Percentiles rank a stretch among this genome's conserved stretches.
Evolutionary conservation across 1,140 invertebrate species (phyloP).

Genomic region (Sycophaga agraensis): DNA sequence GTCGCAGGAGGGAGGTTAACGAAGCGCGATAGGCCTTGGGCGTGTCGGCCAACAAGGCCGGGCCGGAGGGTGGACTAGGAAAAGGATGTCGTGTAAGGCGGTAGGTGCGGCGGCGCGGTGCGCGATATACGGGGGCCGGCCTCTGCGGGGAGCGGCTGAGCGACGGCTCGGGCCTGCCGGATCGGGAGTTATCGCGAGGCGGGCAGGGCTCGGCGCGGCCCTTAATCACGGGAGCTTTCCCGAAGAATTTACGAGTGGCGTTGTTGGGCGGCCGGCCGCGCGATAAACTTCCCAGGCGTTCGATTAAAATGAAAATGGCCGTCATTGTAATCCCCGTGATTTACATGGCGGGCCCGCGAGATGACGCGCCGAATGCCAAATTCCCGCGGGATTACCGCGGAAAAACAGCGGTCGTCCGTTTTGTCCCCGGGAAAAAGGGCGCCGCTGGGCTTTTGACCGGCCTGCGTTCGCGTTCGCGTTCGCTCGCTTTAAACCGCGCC

Average conservation of each 20-base stretch:
- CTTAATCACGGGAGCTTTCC: slow-evolving; percentile 6
- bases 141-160: no score
- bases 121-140: no score
- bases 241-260: slow-evolving; percentile 18
- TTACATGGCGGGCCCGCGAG: slow-evolving; percentile 26
- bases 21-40: no score
- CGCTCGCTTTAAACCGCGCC: neutral
- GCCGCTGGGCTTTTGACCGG: neutral
- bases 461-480: neutral
- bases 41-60: no score
- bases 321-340: slow-evolving; percentile 26
- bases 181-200: no score
- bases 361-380: slow-evolving; percentile 19
- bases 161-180: no score
- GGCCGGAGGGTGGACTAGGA: no score
- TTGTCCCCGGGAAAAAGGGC: neutral
- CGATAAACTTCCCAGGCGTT: slow-evolving; percentile 15
- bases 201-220: neutral
- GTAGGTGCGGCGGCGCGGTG: no score
- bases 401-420: slow-evolving; percentile 12
- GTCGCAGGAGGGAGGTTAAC: no score
- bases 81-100: no score
- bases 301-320: slow-evolving; percentile 27
- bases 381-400: slow-evolving; percentile 7
- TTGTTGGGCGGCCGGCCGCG: neutral